These are phyloP conservation scores for Proteles cristata DNA, from an alignment of 2,113 vertebrate species.

Conservation along the genomic window DNA sequence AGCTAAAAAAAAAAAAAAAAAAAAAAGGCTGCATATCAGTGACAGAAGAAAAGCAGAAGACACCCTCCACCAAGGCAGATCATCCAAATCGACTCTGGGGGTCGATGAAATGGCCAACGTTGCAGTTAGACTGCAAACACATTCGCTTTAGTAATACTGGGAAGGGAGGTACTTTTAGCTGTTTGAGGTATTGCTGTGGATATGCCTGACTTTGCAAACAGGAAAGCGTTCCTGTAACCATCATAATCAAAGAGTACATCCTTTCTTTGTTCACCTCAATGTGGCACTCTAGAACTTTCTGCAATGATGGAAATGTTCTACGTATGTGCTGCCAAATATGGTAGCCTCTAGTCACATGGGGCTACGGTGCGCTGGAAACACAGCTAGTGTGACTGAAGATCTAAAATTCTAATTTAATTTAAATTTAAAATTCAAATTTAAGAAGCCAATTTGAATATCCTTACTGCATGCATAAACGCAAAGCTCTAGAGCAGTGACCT, in stretches of 20 bases:
- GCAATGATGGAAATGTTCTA: background rate
- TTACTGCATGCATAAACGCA: background rate
- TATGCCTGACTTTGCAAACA: background rate
- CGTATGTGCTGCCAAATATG: background rate
- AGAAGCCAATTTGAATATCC: background rate
- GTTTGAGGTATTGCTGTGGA: background rate
- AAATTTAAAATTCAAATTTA: slow-evolving; percentile 44
- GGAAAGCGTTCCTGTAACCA: background rate
- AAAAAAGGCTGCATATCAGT: background rate
- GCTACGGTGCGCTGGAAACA: background rate
- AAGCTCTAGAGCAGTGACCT: background rate
- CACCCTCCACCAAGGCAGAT: background rate
- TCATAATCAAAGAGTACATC: background rate
- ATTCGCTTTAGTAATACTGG: background rate
- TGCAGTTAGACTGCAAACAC: background rate
- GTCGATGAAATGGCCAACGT: background rate
- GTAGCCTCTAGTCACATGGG: background rate
- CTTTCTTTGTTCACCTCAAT: background rate
- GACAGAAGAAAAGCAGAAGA: background rate
- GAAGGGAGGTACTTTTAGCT: background rate
- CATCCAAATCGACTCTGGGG: background rate
- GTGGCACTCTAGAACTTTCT: background rate
- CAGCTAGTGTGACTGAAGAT: background rate
- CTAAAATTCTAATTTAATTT: background rate
- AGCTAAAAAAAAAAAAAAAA: background rate